Evolutionary conservation across 1,140 invertebrate species (phyloP).

Genomic region (Drosophila hydei): DNA sequence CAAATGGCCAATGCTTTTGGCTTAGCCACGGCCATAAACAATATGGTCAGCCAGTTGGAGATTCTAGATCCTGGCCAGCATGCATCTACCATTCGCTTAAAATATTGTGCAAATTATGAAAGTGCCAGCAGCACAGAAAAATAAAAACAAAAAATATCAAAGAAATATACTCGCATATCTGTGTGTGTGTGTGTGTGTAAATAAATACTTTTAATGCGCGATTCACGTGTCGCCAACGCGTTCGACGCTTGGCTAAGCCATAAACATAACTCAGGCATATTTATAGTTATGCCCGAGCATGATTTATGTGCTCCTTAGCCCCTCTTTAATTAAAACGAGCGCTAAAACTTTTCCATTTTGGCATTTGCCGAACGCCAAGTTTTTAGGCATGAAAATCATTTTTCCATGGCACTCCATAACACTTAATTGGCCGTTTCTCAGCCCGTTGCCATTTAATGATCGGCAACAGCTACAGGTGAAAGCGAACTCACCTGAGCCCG

Average conservation of each 20-base stretch:
- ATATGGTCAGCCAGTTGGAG: constrained; percentile 40
- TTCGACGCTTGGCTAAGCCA: constrained; percentile 43
- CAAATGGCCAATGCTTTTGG: constrained; percentile 34
- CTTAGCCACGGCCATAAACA: constrained; percentile 55
- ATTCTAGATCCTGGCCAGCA: constrained; percentile 10
- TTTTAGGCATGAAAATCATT: constrained; percentile 19
- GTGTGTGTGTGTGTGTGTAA: not conserved
- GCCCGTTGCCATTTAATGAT: constrained; percentile 29
- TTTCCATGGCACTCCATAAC: constrained; percentile 6
- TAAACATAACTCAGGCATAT: constrained; percentile 58
- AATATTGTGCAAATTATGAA: constrained; percentile 51
- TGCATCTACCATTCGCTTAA: not conserved
- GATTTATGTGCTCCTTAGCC: not conserved
- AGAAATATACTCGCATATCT: not conserved
- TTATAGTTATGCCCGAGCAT: constrained; percentile 25
- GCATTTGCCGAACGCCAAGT: constrained; percentile 9
- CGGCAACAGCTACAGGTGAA: constrained; percentile 22
- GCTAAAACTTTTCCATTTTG: constrained; percentile 15
- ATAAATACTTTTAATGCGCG: constrained; percentile 49
- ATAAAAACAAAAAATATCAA: not conserved
- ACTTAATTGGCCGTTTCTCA: constrained; percentile 42
- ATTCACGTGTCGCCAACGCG: constrained; percentile 53
- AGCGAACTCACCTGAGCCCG: constrained; percentile 10
- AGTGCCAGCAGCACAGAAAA: constrained; percentile 16
- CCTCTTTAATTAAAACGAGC: constrained; percentile 14